Evolutionary conservation across 2,113 vertebrate species (phyloP).

Genomic region (Chroicocephalus ridibundus): DNA sequence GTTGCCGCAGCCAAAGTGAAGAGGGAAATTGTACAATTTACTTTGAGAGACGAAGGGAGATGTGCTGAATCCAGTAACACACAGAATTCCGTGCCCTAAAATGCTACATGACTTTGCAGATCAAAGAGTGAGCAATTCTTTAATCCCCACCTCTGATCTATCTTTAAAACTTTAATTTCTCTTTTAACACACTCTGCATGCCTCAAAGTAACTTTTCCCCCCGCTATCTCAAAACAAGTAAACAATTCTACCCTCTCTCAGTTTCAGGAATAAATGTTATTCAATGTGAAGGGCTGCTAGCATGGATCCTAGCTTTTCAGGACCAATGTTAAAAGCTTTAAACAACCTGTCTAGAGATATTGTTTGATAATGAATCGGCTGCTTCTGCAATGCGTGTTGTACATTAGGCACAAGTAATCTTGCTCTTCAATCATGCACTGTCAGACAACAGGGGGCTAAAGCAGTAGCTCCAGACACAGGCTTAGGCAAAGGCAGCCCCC

Average conservation of each 20-base stretch:
- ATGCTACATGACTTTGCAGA: background rate
- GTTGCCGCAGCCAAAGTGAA: background rate
- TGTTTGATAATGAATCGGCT: background rate
- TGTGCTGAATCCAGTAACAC: background rate
- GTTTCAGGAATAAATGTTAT: background rate
- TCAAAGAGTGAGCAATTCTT: background rate
- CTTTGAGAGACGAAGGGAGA: background rate
- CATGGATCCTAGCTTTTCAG: background rate
- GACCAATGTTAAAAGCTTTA: background rate
- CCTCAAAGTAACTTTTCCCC: background rate
- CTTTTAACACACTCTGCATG: background rate
- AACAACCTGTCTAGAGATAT: background rate
- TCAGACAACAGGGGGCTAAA: conserved; percentile 1
- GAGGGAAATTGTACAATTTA: background rate
- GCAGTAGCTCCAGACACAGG: background rate
- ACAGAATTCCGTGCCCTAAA: background rate
- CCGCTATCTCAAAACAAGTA: background rate
- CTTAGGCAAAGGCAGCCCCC: conserved; percentile 13
- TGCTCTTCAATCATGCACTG: background rate
- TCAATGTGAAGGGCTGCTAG: background rate
- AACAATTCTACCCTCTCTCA: background rate
- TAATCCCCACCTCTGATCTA: background rate
- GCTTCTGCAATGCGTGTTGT: background rate
- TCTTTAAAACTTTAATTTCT: background rate
- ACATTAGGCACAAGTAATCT: background rate